Percentiles rank a stretch among this genome's conserved stretches.
Evolutionary conservation across 1,140 invertebrate species (phyloP).

Genomic region (Cydia fagiglandana): DNA sequence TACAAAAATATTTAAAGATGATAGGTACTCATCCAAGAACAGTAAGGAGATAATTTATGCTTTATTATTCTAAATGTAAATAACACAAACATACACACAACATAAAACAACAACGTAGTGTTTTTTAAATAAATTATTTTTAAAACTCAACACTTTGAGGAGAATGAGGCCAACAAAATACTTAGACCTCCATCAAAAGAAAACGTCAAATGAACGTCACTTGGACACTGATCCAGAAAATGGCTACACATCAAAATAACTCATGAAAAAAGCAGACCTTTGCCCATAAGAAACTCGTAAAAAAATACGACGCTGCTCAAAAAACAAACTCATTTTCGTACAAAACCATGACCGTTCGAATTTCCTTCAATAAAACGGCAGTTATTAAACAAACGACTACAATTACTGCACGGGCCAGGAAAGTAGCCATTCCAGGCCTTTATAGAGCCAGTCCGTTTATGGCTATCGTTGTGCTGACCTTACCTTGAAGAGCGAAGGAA

Average conservation of each 20-base stretch:
- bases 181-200: neutral
- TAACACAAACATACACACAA: no score
- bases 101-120: no score
- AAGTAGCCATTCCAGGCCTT: constrained; percentile 12
- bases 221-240: neutral
- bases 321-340: constrained; percentile 26
- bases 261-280: neutral
- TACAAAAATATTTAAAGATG: no score
- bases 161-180: no score
- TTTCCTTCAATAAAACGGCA: constrained; percentile 23
- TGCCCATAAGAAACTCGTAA: constrained; percentile 5
- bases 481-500: constrained; percentile 21
- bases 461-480: constrained; percentile 14
- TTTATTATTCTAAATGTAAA: no score
- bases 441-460: constrained; percentile 24
- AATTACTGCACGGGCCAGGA: constrained; percentile 5
- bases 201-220: neutral
- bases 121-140: no score
- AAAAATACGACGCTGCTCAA: constrained; percentile 4
- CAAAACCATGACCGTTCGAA: constrained; percentile 6
- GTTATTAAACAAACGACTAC: constrained; percentile 23
- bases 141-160: no score
- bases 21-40: no score
- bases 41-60: no score
- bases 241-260: neutral